Base-by-base conservation (phyloP, 2,888 invertebrate genomes). In the Eueremaeus valkanovi region DNA sequence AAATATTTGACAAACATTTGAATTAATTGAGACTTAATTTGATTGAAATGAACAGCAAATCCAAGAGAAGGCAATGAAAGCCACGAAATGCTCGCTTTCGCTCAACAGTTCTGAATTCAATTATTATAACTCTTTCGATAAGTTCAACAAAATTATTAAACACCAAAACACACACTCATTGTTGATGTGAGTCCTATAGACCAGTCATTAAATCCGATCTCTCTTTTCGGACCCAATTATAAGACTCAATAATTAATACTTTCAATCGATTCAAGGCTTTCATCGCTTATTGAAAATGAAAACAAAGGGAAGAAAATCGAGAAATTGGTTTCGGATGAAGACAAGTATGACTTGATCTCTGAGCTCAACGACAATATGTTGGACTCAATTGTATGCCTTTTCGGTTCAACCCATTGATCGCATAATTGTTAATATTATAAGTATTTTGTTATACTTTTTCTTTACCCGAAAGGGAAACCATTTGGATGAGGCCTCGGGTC, bases 351-450 rank as follows among this genome's bases (percentile, higher is more conserved):
- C 78, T 86, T 91, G 80, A 82, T 95, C 16, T 85, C 90, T 33
- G 93, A 94, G 81, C 88, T 89, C 18, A 95, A 93, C 84, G 95
- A 95, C 84, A 86, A 87, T 68, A 87, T 94, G 77, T 84, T 95
- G 72, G 95, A 95, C 82, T 87, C 89, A 81, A 89, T 92, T 72
- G 90, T 91, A 81, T 88, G 88, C 79, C 9, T 45, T 13, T 0
- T 55, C 24, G n/a, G n/a, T n/a, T n/a, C n/a, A n/a, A n/a, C n/a
- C n/a, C n/a, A n/a, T n/a, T n/a, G n/a, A n/a, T n/a, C n/a, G n/a
- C n/a, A n/a, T n/a, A n/a, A n/a, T n/a, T n/a, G n/a, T n/a, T n/a
- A n/a, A n/a, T n/a, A n/a, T n/a, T n/a, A n/a, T n/a, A n/a, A n/a
- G n/a, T n/a, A n/a, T n/a, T n/a, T n/a, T n/a, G n/a, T n/a, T n/a